Percentiles rank a stretch among this genome's conserved stretches.
Conservation (phyloP, 2,888 invertebrate genomes). For the Odiellus spinosus region DNA sequence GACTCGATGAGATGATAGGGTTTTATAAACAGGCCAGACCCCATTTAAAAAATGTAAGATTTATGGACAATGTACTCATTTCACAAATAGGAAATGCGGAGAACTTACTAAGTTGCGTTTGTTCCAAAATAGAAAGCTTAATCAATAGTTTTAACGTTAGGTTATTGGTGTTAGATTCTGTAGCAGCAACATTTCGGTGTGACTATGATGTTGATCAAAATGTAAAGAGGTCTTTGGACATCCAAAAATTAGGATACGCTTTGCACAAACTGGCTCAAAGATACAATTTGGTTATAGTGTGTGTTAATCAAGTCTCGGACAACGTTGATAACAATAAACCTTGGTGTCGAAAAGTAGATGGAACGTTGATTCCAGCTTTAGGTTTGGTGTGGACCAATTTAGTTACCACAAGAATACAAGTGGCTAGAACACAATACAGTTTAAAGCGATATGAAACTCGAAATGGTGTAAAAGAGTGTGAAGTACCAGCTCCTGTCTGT, state of each 20-base stretch:
- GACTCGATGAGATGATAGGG: slow-evolving; percentile 39
- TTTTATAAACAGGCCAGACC: background rate
- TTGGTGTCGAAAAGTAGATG: background rate
- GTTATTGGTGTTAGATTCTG: slow-evolving; percentile 53
- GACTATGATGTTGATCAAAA: slow-evolving; percentile 39
- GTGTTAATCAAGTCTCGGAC: slow-evolving; percentile 50
- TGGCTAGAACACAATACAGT: slow-evolving; percentile 26
- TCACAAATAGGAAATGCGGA: slow-evolving; percentile 42
- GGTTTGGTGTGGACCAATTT: slow-evolving; percentile 51
- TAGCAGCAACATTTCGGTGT: slow-evolving; percentile 49
- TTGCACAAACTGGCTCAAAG: slow-evolving; percentile 40
- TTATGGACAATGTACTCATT: slow-evolving; percentile 43
- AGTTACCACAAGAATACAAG: slow-evolving; percentile 41
- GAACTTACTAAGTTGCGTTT: too few species aligned
- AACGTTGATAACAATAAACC: background rate
- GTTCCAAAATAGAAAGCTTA: too few species aligned
- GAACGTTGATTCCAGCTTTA: slow-evolving; percentile 38
- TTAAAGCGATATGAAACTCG: background rate
- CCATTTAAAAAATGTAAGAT: background rate
- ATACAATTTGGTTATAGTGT: slow-evolving; percentile 43
- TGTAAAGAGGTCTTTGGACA: slow-evolving; percentile 39
- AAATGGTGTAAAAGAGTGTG: background rate
- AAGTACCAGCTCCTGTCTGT: slow-evolving; percentile 19
- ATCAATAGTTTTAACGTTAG: slow-evolving; percentile 33
- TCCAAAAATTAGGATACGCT: slow-evolving; percentile 39